Evolutionary conservation across 2,888 invertebrate species (phyloP).

Genomic region (Rhagonycha lutea): DNA sequence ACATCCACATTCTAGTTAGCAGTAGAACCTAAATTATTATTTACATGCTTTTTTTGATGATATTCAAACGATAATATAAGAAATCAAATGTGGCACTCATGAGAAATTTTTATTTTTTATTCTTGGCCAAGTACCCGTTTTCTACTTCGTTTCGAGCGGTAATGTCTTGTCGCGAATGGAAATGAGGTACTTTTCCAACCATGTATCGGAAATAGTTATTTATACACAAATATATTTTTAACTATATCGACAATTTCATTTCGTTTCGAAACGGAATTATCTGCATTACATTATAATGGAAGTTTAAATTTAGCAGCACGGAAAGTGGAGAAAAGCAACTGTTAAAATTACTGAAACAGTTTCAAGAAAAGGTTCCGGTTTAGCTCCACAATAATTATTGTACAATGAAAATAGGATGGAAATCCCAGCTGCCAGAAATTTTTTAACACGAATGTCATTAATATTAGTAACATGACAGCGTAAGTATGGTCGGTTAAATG

Average conservation of each 20-base stretch:
- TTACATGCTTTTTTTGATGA: no score
- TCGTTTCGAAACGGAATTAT: not conserved
- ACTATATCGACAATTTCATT: not conserved
- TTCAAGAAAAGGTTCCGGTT: not conserved
- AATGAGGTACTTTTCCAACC: no score
- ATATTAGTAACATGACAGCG: not conserved
- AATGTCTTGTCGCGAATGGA: no score
- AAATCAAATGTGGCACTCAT: no score
- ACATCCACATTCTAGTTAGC: no score
- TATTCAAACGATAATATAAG: no score
- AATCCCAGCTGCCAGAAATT: not conserved
- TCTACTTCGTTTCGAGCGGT: no score
- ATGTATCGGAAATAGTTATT: no score
- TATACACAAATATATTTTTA: no score
- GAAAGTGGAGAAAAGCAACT: not conserved
- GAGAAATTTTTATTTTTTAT: no score
- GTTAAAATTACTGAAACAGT: not conserved
- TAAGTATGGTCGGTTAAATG: not conserved
- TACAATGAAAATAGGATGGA: not conserved
- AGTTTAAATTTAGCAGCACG: not conserved
- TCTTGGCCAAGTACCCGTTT: no score
- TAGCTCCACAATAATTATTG: not conserved
- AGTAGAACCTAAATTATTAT: no score
- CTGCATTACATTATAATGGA: not conserved
- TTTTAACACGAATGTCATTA: not conserved